phyloP scores from a whole-genome alignment of 2,888 invertebrate species.

The Metopia argyrocephala region DNA sequence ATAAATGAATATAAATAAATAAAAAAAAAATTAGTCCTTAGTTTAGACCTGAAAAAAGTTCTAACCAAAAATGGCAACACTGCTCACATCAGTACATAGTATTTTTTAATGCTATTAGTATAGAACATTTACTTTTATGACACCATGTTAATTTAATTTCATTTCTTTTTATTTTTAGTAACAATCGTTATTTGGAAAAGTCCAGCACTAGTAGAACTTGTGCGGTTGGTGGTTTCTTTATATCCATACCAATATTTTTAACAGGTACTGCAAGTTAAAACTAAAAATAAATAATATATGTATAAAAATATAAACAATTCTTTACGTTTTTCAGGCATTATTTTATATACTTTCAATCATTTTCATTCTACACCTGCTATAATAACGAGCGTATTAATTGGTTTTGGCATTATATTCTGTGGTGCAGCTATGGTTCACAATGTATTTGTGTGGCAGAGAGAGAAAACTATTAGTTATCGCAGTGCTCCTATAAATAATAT shows the following conservation, averaged over 20 bases:
- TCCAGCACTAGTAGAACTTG: conserved; percentile 93
- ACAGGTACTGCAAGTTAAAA: conserved; percentile 83
- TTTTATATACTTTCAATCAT: conserved; percentile 94
- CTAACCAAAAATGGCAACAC: too few species aligned
- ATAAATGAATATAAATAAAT: too few species aligned
- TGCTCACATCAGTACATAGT: too few species aligned
- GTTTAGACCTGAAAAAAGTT: too few species aligned
- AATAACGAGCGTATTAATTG: conserved; percentile 92
- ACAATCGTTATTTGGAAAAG: conserved; percentile 94
- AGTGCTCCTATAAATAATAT: conserved; percentile 72
- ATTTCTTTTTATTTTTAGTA: conserved; percentile 81
- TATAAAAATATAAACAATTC: background rate
- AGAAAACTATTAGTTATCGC: conserved; percentile 89
- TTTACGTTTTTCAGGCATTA: conserved; percentile 84
- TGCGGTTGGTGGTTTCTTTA: conserved; percentile 95
- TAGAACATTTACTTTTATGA: background rate
- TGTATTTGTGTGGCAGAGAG: conserved; percentile 95
- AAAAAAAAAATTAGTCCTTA: too few species aligned
- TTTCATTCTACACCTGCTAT: conserved; percentile 95
- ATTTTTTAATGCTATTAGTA: background rate
- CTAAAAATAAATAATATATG: background rate
- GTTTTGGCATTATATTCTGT: conserved; percentile 94
- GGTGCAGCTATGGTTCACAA: conserved; percentile 96
- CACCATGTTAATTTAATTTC: conserved; percentile 10
- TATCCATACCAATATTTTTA: conserved; percentile 95